A percentile compares a stretch with the other conserved stretches of the same genome.
Conservation (phyloP, 2,888 invertebrate species). For the Pteria penguin region DNA sequence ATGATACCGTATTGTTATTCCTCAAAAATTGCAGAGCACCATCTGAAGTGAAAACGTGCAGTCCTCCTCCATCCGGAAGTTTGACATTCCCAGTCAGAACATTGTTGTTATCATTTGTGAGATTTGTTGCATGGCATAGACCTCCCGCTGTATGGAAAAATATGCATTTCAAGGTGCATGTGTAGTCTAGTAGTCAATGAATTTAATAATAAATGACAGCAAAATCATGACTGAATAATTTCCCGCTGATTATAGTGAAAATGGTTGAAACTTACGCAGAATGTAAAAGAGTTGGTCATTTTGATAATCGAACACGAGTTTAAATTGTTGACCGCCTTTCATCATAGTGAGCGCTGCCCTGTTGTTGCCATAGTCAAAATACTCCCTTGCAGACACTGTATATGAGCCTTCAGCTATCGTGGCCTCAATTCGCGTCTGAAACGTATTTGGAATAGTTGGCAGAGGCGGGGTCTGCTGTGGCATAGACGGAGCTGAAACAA, state of each 20-base stretch:
- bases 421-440: slow-evolving; percentile 61
- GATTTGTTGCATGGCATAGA: slow-evolving; percentile 43
- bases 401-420: slow-evolving; percentile 50
- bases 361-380: slow-evolving; percentile 58
- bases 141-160: slow-evolving; percentile 32
- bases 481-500: slow-evolving; percentile 7
- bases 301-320: slow-evolving; percentile 55
- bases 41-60: slow-evolving; percentile 56
- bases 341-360: slow-evolving; percentile 53
- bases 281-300: slow-evolving; percentile 55
- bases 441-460: slow-evolving; percentile 50
- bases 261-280: slow-evolving; percentile 47
- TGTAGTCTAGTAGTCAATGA: too few relatives aligned
- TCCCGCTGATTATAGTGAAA: too few relatives aligned
- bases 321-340: slow-evolving; percentile 44
- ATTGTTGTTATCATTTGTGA: slow-evolving; percentile 51
- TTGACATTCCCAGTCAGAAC: slow-evolving; percentile 56
- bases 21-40: slow-evolving; percentile 58
- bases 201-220: too few relatives aligned
- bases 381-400: slow-evolving; percentile 57
- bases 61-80: slow-evolving; percentile 35
- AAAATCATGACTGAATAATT: too few relatives aligned
- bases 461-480: slow-evolving; percentile 38
- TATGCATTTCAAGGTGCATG: too few relatives aligned
- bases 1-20: slow-evolving; percentile 49